A percentile compares a stretch with the other conserved stretches of the same genome.
Conservation (phyloP, 2,113 vertebrate species). For the Cairina moschata region DNA sequence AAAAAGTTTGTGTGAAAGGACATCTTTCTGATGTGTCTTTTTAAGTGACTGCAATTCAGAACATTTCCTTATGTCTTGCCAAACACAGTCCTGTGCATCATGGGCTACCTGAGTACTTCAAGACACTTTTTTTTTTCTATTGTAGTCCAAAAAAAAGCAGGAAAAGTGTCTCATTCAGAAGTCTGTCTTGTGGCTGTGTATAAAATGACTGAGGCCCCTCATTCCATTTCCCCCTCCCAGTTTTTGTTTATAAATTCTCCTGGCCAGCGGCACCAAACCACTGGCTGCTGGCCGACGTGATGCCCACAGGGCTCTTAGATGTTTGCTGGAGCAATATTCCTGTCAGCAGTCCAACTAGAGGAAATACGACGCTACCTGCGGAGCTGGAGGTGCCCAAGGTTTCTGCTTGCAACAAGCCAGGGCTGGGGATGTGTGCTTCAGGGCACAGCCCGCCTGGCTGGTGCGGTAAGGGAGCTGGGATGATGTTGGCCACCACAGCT, state of each 20-base stretch:
- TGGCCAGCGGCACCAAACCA: neutral
- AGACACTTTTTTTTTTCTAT: neutral
- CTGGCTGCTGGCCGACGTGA: neutral
- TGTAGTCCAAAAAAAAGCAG: neutral
- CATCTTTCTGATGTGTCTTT: neutral
- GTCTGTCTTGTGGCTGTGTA: neutral
- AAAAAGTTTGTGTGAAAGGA: neutral
- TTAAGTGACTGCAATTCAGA: neutral
- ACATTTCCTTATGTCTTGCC: neutral
- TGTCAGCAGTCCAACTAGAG: neutral
- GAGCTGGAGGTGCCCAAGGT: neutral
- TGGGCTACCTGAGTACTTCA: neutral
- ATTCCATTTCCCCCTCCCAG: fast-evolving
- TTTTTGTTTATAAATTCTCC: neutral
- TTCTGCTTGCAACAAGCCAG: neutral
- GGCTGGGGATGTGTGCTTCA: neutral
- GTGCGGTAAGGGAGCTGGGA: neutral
- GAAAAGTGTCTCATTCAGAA: neutral
- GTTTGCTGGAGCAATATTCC: neutral
- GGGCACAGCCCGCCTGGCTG: neutral
- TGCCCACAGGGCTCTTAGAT: fast-evolving
- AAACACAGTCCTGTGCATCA: neutral
- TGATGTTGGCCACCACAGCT: neutral
- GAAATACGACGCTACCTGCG: neutral
- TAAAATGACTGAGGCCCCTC: neutral